Evolutionary conservation across 2,113 vertebrate species (phyloP).

Genomic region (Sebastes fasciatus): DNA sequence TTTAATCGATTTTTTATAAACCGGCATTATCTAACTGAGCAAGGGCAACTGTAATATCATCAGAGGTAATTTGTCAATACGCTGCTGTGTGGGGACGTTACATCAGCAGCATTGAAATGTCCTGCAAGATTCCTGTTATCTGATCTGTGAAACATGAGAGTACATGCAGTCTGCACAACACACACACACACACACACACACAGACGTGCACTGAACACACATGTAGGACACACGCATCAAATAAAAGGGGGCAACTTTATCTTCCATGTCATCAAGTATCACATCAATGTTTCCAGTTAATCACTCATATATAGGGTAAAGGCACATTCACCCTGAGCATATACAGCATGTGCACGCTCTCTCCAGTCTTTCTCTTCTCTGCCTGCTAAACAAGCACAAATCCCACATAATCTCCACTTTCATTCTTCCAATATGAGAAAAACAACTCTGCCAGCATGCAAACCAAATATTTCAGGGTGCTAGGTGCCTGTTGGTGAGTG

Average conservation of each 20-base stretch:
- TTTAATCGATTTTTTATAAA: constrained; percentile 36
- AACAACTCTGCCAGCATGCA: constrained; percentile 51
- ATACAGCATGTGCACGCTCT: neutral
- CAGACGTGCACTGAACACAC: neutral
- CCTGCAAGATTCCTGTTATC: constrained; percentile 16
- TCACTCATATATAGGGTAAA: neutral
- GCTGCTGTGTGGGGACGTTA: constrained; percentile 31
- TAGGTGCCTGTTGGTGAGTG: constrained; percentile 65
- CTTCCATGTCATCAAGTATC: constrained; percentile 50
- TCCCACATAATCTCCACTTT: constrained; percentile 64
- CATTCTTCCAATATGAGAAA: constrained; percentile 55
- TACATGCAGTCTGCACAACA: neutral
- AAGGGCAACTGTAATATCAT: constrained; percentile 27
- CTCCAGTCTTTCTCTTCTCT: constrained; percentile 22
- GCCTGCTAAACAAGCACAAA: constrained; percentile 55
- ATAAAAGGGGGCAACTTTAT: constrained; percentile 28
- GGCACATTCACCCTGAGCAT: constrained; percentile 4
- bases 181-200: constrained; percentile 28
- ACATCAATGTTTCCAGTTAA: constrained; percentile 40
- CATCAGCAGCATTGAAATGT: constrained; percentile 48
- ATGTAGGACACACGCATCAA: constrained; percentile 25
- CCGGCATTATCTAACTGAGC: constrained; percentile 27
- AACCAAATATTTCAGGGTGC: constrained; percentile 66
- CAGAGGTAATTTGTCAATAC: constrained; percentile 38
- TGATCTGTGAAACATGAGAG: constrained; percentile 63